Percentiles rank a stretch among this genome's conserved stretches.
Conservation (phyloP, 2,113 vertebrate genomes). For the Urocynchramus pylzowi region DNA sequence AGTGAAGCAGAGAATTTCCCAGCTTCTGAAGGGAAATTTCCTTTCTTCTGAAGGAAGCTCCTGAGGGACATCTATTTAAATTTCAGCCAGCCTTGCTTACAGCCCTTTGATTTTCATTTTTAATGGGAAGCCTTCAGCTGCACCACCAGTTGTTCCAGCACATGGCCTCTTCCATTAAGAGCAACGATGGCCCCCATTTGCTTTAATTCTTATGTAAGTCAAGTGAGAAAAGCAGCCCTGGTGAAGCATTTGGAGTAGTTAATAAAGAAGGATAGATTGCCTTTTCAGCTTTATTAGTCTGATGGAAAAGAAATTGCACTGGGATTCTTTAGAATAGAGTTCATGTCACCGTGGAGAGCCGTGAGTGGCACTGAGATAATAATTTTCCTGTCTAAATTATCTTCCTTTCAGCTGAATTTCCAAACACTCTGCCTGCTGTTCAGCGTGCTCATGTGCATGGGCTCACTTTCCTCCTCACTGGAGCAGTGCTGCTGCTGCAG, state of each 20-base stretch:
- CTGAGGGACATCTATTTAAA: background rate
- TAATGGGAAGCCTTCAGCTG: conserved; percentile 7
- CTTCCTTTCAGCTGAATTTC: conserved; percentile 30
- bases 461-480: background rate
- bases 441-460: background rate
- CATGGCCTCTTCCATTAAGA: conserved; percentile 17
- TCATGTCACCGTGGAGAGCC: conserved; percentile 30
- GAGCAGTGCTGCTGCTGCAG: background rate
- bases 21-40: background rate
- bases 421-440: conserved; percentile 9
- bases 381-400: conserved; percentile 42
- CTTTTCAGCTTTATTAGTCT: conserved; percentile 49
- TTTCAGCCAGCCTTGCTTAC: background rate
- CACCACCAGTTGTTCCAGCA: background rate
- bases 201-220: conserved; percentile 33
- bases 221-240: conserved; percentile 28
- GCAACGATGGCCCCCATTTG: background rate
- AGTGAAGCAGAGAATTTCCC: background rate
- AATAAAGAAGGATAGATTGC: conserved; percentile 58
- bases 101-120: background rate
- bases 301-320: conserved; percentile 42
- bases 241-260: conserved; percentile 28
- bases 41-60: background rate
- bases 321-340: conserved; percentile 28
- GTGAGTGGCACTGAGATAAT: conserved; percentile 41